Evolutionary conservation across 2,113 vertebrate species (phyloP), one percentile per base, ranked within the genome.

Genomic region (Fulica atra): DNA sequence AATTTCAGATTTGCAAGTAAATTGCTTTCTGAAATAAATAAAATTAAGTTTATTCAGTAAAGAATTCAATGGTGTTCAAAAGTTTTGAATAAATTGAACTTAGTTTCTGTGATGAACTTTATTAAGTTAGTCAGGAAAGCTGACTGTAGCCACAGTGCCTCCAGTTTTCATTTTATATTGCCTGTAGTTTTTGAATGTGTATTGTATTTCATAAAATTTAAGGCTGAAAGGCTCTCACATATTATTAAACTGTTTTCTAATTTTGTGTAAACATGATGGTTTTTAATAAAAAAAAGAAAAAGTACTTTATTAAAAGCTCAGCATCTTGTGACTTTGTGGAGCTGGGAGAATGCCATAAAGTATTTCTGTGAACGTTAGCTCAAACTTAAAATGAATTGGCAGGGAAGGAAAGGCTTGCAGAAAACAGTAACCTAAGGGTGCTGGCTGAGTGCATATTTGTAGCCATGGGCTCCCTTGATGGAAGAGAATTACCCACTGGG

Each of bases 321-420:
- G 60, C 50, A 26, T 94, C 57, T 74, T 91, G 35, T 94, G 86
- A 91, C 88, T 95, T 96, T 95, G 85, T 81, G 53, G 76, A 74
- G 61, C 92, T 84, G 83, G 57, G 90, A 95, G 86, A 84, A 88
- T 86, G 93, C 90, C 95, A 86, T 68, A 40, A 96, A 93, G 69
- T 81, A 84, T 96, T 93, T 96, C 82, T 76, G 4, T 92, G 92
- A 90, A 92, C 0, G 4, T 86, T 95, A 81, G 48, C 48, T 97
- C 79, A 92, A 89, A 92, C 92, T 88, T 96, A 97, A 97, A 96
- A 95, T 86, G 95, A 96, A 86, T 89, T 96, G 93, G 82, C 95
- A 97, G 90, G 92, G 74, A 95, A 92, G 86, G 86, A 72, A 96
- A 50, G 3, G 35, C 80, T 92, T 93, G 90, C 90, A 93, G 91